Conservation (phyloP, 2,888 invertebrate species). For the Cephonodes hylas region DNA sequence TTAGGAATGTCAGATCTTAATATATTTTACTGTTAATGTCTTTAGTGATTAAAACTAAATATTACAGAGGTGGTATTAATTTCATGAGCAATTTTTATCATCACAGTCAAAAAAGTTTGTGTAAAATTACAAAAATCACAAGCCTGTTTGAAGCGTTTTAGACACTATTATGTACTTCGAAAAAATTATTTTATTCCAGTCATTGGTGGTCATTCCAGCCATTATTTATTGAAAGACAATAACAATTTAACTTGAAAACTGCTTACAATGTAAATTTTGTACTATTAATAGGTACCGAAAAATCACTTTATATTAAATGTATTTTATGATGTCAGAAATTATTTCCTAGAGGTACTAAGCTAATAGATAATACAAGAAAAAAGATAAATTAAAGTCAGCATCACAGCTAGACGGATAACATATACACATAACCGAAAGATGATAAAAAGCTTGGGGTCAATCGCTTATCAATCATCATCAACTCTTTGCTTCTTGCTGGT, state of each 20-base stretch:
- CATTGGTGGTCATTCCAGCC: too few relatives aligned
- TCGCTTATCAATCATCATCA: conserved; percentile 51
- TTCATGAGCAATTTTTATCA: conserved; percentile 34
- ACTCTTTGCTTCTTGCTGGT: conserved; percentile 72
- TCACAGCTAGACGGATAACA: not conserved
- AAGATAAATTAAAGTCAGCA: too few relatives aligned
- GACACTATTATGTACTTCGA: not conserved
- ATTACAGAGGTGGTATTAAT: conserved; percentile 25
- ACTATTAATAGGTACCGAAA: not conserved
- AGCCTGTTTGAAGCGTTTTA: conserved; percentile 13
- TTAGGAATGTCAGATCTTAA: not conserved
- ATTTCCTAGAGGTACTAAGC: too few relatives aligned
- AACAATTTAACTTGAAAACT: not conserved
- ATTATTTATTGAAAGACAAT: not conserved
- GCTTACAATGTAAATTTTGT: not conserved
- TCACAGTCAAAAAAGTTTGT: conserved; percentile 38
- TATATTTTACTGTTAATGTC: conserved; percentile 10
- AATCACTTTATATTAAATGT: not conserved
- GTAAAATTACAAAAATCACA: conserved; percentile 23
- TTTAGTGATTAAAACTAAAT: conserved; percentile 14
- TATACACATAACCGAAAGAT: not conserved
- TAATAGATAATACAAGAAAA: too few relatives aligned
- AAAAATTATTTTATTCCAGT: not conserved
- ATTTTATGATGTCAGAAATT: not conserved
- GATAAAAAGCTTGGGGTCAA: not conserved